A percentile compares a stretch with the other conserved stretches of the same genome.
These are phyloP conservation scores for Astur gentilis DNA, from an alignment of 2,113 vertebrate genomes.

Conservation along the genomic window DNA sequence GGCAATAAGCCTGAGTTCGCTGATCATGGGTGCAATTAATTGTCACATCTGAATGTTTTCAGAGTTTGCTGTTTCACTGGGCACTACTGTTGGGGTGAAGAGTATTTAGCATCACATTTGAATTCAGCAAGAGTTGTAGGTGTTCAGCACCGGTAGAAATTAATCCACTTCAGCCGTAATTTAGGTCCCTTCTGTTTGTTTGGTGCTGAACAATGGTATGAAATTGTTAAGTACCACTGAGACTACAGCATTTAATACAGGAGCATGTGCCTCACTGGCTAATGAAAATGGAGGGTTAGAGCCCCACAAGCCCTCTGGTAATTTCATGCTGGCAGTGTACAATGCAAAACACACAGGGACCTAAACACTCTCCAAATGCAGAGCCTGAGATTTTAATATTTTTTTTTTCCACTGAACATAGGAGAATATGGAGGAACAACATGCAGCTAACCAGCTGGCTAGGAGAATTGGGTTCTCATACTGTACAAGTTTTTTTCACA, in stretches of 20 bases:
- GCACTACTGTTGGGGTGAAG: not conserved
- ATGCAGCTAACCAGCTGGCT: not conserved
- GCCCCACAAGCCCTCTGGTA: constrained; percentile 12
- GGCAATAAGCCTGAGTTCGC: not conserved
- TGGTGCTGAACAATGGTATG: constrained; percentile 24
- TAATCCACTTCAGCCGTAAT: constrained; percentile 40
- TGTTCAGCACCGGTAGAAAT: not conserved
- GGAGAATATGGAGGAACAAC: not conserved
- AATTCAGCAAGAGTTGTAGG: not conserved
- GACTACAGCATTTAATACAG: not conserved
- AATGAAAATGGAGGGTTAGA: constrained; percentile 14
- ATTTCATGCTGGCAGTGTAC: not conserved
- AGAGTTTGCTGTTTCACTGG: not conserved
- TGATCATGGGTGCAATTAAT: not conserved
- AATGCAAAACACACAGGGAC: not conserved
- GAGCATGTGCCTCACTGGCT: not conserved
- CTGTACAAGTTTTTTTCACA: not conserved
- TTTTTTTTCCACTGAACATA: not conserved
- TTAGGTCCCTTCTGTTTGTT: constrained; percentile 44
- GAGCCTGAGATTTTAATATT: not conserved
- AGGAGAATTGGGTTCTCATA: not conserved
- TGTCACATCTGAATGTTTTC: not conserved
- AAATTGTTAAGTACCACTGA: constrained; percentile 36
- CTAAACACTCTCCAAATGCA: not conserved
- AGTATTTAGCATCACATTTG: not conserved